These are phyloP conservation scores for Heliconius nattereri DNA, from an alignment of 1,140 invertebrate genomes.

Conservation along the genomic window DNA sequence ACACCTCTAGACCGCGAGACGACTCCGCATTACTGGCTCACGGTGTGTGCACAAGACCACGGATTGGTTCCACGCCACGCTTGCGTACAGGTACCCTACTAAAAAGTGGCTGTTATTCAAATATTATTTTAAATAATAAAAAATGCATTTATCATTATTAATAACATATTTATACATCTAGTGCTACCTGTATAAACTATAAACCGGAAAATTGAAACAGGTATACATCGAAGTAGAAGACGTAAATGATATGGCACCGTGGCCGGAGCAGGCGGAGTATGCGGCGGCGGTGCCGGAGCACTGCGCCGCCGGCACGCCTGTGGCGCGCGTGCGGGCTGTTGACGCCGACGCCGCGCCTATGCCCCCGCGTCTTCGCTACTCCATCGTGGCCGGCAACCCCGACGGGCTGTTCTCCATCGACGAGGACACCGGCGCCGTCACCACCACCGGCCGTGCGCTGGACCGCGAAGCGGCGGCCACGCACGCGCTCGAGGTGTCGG, in stretches of 20 bases:
- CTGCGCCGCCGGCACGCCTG: constrained; percentile 86
- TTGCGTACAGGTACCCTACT: constrained; percentile 86
- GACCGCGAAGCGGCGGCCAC: constrained; percentile 92
- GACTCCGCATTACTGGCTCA: constrained; percentile 94
- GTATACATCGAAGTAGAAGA: constrained; percentile 95
- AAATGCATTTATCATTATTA: neutral
- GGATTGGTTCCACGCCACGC: constrained; percentile 92
- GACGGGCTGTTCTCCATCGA: constrained; percentile 95
- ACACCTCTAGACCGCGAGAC: constrained; percentile 94
- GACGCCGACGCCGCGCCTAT: constrained; percentile 88
- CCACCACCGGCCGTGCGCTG: constrained; percentile 89
- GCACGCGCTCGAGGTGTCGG: constrained; percentile 92
- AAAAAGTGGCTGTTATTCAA: too few species aligned
- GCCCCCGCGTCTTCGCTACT: constrained; percentile 88
- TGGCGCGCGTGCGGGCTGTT: constrained; percentile 89
- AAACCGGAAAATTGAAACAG: constrained; percentile 69
- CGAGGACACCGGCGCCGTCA: constrained; percentile 86
- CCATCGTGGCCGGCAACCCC: constrained; percentile 94
- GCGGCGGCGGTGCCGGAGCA: constrained; percentile 92
- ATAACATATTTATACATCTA: neutral
- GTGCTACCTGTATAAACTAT: neutral
- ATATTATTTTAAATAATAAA: too few species aligned
- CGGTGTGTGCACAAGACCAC: constrained; percentile 94
- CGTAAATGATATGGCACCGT: constrained; percentile 96
- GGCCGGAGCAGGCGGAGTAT: constrained; percentile 93